A percentile compares a stretch with the other conserved stretches of the same genome.
These are phyloP conservation scores for Nipponia nippon DNA, from an alignment of 2,113 vertebrate genomes.

Conservation along the genomic window DNA sequence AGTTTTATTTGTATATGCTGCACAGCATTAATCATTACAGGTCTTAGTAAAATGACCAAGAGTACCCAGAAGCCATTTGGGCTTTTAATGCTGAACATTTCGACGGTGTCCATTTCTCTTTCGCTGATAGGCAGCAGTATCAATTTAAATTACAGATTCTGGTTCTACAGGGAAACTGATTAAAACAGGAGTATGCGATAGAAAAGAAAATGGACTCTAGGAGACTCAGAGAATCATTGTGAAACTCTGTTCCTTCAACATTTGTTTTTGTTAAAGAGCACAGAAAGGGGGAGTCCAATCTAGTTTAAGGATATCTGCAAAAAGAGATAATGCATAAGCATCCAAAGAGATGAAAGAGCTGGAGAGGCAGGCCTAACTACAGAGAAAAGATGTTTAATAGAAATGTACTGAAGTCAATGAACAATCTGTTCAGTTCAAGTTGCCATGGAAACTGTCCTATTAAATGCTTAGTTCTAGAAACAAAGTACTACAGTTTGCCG, in stretches of 20 bases:
- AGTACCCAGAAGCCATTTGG: background rate
- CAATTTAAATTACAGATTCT: background rate
- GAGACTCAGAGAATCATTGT: background rate
- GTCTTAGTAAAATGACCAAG: background rate
- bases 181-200: background rate
- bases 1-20: background rate
- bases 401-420: slow-evolving; percentile 65
- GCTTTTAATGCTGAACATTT: background rate
- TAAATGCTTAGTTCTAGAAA: slow-evolving; percentile 58
- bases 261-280: background rate
- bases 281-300: background rate
- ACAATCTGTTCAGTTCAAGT: slow-evolving; percentile 67
- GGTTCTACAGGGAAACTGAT: background rate
- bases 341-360: slow-evolving; percentile 18
- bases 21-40: background rate
- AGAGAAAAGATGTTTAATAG: slow-evolving; percentile 60
- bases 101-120: background rate
- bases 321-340: background rate
- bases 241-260: background rate
- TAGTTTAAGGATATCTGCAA: background rate
- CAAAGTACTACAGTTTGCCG: slow-evolving; percentile 51
- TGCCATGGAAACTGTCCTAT: slow-evolving; percentile 70
- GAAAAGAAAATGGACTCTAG: background rate
- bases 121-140: background rate
- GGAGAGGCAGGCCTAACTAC: background rate